Conservation (phyloP, 2,113 vertebrate genomes). For the Ageneiosus marmoratus region DNA sequence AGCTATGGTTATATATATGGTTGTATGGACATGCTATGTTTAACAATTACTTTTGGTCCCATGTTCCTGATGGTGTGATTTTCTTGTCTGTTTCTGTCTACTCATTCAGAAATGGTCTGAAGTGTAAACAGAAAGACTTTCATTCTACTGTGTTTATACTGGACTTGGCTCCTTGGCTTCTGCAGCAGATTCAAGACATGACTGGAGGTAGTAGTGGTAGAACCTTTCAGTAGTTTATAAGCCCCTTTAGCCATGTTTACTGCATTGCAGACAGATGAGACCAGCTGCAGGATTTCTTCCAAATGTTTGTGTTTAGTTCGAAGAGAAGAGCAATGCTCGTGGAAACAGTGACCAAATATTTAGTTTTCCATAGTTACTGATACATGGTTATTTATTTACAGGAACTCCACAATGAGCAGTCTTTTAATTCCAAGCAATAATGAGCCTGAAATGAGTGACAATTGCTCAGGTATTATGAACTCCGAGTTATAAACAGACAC, state of each 20-base stretch:
- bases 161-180: neutral
- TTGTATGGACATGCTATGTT: too few relatives aligned
- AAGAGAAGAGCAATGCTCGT: neutral
- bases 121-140: conserved; percentile 17
- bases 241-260: conserved; percentile 32
- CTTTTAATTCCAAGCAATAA: neutral
- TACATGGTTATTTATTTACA: neutral
- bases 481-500: neutral
- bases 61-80: too few relatives aligned
- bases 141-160: conserved; percentile 12
- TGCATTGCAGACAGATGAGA: conserved; percentile 23
- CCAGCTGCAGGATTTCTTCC: conserved; percentile 4
- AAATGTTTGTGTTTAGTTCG: conserved; percentile 12
- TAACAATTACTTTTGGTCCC: too few relatives aligned
- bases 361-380: too few relatives aligned
- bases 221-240: conserved; percentile 20
- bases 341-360: neutral
- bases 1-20: too few relatives aligned
- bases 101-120: conserved; percentile 1
- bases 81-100: too few relatives aligned
- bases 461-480: neutral
- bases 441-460: neutral
- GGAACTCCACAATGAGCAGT: neutral
- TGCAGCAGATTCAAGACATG: neutral
- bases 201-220: neutral